Percentiles rank a stretch among this genome's conserved stretches.
These are phyloP conservation scores for Trissolcus japonicus DNA, from an alignment of 2,888 invertebrate species.

Conservation along the genomic window DNA sequence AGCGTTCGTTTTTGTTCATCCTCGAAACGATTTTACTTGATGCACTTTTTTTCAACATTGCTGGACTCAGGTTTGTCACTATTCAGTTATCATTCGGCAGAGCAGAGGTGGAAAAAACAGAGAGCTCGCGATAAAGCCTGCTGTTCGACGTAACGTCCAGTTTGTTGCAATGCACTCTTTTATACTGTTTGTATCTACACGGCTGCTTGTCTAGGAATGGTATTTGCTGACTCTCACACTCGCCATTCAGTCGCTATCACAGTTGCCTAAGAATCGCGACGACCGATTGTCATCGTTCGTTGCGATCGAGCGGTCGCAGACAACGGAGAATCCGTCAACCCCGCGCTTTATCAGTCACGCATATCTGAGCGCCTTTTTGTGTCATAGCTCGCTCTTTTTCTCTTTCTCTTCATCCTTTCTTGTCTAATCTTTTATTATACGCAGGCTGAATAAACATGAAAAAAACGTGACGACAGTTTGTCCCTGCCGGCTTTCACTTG, in stretches of 20 bases:
- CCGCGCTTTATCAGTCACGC: constrained; percentile 9
- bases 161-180: constrained; percentile 15
- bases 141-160: constrained; percentile 41
- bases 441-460: constrained; percentile 27
- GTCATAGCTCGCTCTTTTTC: background rate
- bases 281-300: constrained; percentile 28
- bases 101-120: background rate
- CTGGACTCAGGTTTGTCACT: no score
- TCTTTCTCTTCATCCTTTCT: background rate
- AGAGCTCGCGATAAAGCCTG: constrained; percentile 8
- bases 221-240: constrained; percentile 26
- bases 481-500: constrained; percentile 1
- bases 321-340: constrained; percentile 19
- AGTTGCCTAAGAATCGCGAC: constrained; percentile 48
- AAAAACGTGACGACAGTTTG: constrained; percentile 15
- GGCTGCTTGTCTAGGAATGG: constrained; percentile 20
- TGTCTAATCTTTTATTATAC: constrained; percentile 17
- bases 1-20: background rate
- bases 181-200: constrained; percentile 6
- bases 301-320: constrained; percentile 33
- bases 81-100: constrained; percentile 29
- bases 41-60: no score
- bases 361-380: constrained; percentile 10
- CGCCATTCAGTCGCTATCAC: constrained; percentile 59
- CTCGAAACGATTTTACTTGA: no score